Conservation (phyloP, 2,113 vertebrate species). For the Catharus bicknelli region DNA sequence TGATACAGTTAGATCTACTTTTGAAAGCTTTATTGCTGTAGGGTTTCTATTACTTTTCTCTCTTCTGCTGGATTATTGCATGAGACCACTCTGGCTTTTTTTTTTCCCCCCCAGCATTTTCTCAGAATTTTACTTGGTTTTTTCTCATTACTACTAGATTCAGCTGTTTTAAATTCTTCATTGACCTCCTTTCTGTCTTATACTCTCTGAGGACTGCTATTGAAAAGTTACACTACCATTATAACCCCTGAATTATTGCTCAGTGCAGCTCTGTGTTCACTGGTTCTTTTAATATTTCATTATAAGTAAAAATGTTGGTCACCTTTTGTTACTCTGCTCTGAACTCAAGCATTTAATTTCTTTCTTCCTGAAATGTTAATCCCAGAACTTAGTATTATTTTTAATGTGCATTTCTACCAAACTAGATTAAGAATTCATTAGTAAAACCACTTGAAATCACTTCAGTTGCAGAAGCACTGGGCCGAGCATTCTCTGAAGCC, state of each 20-base stretch:
- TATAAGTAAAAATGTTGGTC: background rate
- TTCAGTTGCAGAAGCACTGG: background rate
- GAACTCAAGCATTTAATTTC: background rate
- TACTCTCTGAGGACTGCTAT: background rate
- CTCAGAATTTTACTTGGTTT: background rate
- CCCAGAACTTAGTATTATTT: background rate
- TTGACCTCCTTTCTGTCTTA: background rate
- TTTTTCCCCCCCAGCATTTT: background rate
- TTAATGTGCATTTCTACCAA: background rate
- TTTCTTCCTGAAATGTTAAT: background rate
- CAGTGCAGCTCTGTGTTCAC: background rate
- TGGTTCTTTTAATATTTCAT: constrained; percentile 5
- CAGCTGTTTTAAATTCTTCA: background rate
- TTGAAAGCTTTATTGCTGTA: background rate
- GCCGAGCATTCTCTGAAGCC: background rate
- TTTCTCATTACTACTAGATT: constrained; percentile 13
- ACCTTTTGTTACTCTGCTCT: background rate
- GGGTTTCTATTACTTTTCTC: background rate
- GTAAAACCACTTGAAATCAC: background rate
- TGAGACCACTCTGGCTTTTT: background rate
- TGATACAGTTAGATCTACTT: background rate
- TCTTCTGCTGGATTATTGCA: background rate
- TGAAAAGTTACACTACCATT: background rate
- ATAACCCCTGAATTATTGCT: background rate
- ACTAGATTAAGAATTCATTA: constrained; percentile 3